phyloP scores from a whole-genome alignment of 2,797 vertebrate species.

The Spea hammondii region DNA sequence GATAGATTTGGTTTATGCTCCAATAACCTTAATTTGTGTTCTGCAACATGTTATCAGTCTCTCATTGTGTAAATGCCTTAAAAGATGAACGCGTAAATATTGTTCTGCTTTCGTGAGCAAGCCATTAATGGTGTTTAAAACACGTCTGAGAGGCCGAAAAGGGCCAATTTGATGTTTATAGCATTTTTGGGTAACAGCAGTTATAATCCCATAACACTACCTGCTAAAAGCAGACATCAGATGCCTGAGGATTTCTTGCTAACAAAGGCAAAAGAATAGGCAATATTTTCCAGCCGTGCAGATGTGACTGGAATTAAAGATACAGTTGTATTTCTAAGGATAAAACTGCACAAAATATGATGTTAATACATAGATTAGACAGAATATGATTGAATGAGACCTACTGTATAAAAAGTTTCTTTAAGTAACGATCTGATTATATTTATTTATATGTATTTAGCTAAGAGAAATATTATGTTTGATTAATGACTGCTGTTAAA shows the following conservation, averaged over 20 bases:
- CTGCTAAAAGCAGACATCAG: conserved; percentile 55
- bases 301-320: conserved; percentile 29
- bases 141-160: conserved; percentile 63
- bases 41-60: conserved; percentile 60
- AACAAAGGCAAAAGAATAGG: conserved; percentile 44
- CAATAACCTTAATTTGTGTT: conserved; percentile 66
- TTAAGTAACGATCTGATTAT: too few relatives aligned
- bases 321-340: conserved; percentile 25
- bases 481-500: too few relatives aligned
- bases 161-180: conserved; percentile 60
- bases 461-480: too few relatives aligned
- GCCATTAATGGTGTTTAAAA: conserved; percentile 69
- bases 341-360: background rate
- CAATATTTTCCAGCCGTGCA: conserved; percentile 33
- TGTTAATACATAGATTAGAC: too few relatives aligned
- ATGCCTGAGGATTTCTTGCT: conserved; percentile 49
- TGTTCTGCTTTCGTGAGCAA: conserved; percentile 67
- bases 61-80: conserved; percentile 61
- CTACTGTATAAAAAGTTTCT: too few relatives aligned
- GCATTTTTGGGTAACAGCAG: conserved; percentile 56
- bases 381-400: too few relatives aligned
- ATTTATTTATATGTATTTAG: too few relatives aligned
- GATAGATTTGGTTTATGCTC: conserved; percentile 60
- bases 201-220: conserved; percentile 53
- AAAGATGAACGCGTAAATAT: conserved; percentile 69